Base-by-base conservation (phyloP, 2,113 vertebrate species). In the Ursus arctos region DNA sequence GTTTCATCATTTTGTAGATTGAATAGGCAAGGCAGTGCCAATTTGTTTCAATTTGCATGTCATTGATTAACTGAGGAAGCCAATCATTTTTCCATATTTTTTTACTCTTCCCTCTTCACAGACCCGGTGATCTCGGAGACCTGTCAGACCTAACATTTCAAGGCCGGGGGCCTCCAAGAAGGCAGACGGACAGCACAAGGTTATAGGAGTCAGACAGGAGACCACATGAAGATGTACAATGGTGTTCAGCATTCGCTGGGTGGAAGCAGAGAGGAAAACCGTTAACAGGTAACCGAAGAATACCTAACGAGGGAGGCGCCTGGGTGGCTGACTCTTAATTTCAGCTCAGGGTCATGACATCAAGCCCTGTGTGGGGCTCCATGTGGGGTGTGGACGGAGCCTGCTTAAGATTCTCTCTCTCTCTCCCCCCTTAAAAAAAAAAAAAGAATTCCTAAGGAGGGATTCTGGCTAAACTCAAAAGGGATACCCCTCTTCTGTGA, bases 21-120 rank as follows among this genome's bases (percentile, higher is more conserved):
- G 92, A 84, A 31, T 31, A 81, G 63, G n/a, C 74, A 80, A 90
- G 71, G 69, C 14, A 40, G 36, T 1, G 2, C 74, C 79, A 74
- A 90, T 43, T 94, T 69, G 61, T 86, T 95, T 97, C 79, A 61
- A 36, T 95, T 96, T 74, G 36, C 69, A 80, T 94, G 40, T 24
- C 53, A 51, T 69, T 90, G 79, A 83, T 74, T 69, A 95, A 95
- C 33, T 11, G 43, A 94, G 57, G 40, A 92, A 80, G 63, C 43
- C 87, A 91, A 88, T 94, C 49, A 76, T 88, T 65, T 95, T 77
- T 40, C 55, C n/a, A 53, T 47, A 79, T 69, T 57, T 92, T 69
- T 91, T 14, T 51, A 13, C 43, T 77, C 72, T 57, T 81, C 21
- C 49, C 53, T 94, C 18, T 82, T 85, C 28, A 15, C 8, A 49